Percentiles rank a stretch among this genome's conserved stretches.
These are phyloP conservation scores for Aptenodytes patagonicus DNA, from an alignment of 2,113 vertebrate genomes.

Conservation along the genomic window DNA sequence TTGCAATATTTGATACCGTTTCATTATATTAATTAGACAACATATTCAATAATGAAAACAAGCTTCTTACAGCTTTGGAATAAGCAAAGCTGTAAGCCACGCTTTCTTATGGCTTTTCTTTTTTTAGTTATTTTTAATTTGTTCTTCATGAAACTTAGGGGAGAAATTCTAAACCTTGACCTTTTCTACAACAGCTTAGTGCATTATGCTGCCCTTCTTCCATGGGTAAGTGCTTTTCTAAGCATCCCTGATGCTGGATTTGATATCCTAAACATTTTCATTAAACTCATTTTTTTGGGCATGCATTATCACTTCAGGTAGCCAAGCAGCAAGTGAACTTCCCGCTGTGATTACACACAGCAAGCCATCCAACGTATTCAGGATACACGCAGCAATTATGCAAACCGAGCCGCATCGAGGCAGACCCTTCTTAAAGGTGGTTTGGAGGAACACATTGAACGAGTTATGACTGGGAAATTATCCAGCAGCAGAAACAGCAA, in stretches of 20 bases:
- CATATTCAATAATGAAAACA: not conserved
- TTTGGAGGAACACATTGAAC: not conserved
- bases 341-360: slow-evolving; percentile 9
- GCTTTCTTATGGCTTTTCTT: not conserved
- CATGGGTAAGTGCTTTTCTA: not conserved
- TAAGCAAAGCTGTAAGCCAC: not conserved
- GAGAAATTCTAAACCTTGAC: not conserved
- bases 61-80: not conserved
- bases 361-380: not conserved
- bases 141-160: not conserved
- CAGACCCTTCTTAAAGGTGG: not conserved
- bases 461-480: not conserved
- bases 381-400: not conserved
- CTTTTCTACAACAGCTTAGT: not conserved
- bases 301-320: slow-evolving; percentile 37
- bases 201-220: not conserved
- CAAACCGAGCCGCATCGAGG: not conserved
- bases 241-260: not conserved
- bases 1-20: not conserved
- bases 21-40: not conserved
- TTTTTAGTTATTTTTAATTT: not conserved
- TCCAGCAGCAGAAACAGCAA: not conserved
- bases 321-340: not conserved
- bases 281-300: slow-evolving; percentile 14
- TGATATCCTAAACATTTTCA: slow-evolving; percentile 54